These are phyloP conservation scores for Macaca mulatta DNA, from an alignment of 2,113 vertebrate species.

Conservation along the genomic window DNA sequence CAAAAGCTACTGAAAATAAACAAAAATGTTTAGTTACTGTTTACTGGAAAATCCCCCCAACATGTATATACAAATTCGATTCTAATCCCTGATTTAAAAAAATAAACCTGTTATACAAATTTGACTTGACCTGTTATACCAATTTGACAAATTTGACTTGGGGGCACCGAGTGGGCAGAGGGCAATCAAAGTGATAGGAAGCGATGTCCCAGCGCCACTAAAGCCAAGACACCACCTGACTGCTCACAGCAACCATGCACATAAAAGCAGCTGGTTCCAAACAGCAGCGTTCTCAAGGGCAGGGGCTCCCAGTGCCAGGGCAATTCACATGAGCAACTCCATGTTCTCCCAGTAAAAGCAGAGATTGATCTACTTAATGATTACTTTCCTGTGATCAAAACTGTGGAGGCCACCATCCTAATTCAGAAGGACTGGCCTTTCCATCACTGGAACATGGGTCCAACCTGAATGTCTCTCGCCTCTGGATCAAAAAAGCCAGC, in stretches of 20 bases:
- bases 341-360: not conserved
- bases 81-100: not conserved
- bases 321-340: not conserved
- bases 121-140: not conserved
- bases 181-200: not conserved
- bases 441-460: not conserved
- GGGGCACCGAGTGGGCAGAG: not conserved
- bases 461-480: not conserved
- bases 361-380: not conserved
- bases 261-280: not conserved
- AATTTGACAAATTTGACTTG: not conserved
- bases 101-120: not conserved
- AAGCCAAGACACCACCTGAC: not conserved
- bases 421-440: not conserved
- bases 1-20: conserved; percentile 28
- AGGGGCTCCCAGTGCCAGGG: too few species aligned
- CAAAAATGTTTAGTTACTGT: not conserved
- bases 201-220: not conserved
- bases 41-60: not conserved
- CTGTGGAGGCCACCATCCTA: not conserved
- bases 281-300: not conserved
- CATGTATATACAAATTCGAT: not conserved
- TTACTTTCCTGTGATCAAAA: not conserved
- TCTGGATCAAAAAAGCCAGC: not conserved
- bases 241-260: not conserved